phyloP scores from a whole-genome alignment of 2,113 vertebrate genomes.

The Alectura lathami region DNA sequence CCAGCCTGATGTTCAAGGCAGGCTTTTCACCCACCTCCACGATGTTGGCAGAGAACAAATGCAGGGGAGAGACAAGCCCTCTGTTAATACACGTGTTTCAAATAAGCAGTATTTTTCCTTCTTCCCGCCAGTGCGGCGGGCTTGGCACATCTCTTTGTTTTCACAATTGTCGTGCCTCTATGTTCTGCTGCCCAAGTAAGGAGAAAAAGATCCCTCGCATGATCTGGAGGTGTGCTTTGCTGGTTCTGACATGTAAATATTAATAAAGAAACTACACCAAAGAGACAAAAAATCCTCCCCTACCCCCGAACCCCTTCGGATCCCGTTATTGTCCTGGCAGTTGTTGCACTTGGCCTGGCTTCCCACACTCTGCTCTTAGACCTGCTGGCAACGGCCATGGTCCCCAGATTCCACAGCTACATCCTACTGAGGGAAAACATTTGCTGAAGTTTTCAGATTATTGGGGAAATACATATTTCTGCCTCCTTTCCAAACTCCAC shows the following conservation, averaged over 20 bases:
- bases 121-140: not conserved
- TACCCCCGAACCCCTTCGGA: conserved; percentile 21
- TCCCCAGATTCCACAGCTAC: conserved; percentile 65
- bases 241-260: conserved; percentile 36
- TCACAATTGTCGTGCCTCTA: conserved; percentile 9
- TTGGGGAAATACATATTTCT: conserved; percentile 70
- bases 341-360: conserved; percentile 70
- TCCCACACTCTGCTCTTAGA: conserved; percentile 42
- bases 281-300: not conserved
- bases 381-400: conserved; percentile 40
- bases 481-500: conserved; percentile 53
- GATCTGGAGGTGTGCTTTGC: conserved; percentile 40
- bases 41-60: not conserved
- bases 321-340: conserved; percentile 24
- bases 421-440: conserved; percentile 74
- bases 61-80: conserved; percentile 19
- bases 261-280: conserved; percentile 6
- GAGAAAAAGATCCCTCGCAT: not conserved
- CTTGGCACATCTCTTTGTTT: conserved; percentile 46
- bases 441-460: conserved; percentile 68
- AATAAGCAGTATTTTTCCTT: conserved; percentile 59
- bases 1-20: not conserved
- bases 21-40: not conserved
- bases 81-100: conserved; percentile 49
- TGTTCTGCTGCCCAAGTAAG: not conserved